Conservation (phyloP, 2,113 vertebrate genomes). For the Tretioscincus oriximinensis region DNA sequence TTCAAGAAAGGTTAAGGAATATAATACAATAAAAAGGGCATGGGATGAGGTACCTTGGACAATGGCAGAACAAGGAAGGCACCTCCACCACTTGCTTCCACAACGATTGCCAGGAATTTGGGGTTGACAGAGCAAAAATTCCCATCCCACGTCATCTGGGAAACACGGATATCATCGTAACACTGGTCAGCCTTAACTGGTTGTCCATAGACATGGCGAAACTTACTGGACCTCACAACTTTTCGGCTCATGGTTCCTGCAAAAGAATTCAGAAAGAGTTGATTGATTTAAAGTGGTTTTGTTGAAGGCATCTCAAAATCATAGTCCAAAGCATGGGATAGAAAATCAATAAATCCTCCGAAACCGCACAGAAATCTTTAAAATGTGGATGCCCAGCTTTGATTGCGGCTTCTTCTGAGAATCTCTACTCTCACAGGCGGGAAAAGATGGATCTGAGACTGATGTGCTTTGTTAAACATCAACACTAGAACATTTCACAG, state of each 20-base stretch:
- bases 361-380: no score
- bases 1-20: not conserved
- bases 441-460: not conserved
- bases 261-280: not conserved
- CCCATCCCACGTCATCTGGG: constrained; percentile 93
- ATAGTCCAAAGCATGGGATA: not conserved
- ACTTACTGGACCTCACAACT: constrained; percentile 88
- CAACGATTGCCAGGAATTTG: constrained; percentile 89
- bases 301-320: not conserved
- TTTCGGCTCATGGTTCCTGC: constrained; percentile 79
- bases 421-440: not conserved
- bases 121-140: constrained; percentile 90
- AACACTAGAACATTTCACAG: no score
- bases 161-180: constrained; percentile 90
- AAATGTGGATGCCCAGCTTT: not conserved
- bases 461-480: no score
- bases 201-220: constrained; percentile 90
- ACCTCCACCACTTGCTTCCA: constrained; percentile 88
- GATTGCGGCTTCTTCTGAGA: not conserved
- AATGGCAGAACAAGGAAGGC: constrained; percentile 88
- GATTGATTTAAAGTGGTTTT: not conserved
- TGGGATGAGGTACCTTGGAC: constrained; percentile 74
- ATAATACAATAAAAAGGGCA: not conserved
- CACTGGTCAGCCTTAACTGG: constrained; percentile 85
- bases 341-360: no score